These are phyloP conservation scores for Pseudococcus jackbeardsleyi DNA, from an alignment of 2,888 invertebrate genomes.

Conservation along the genomic window DNA sequence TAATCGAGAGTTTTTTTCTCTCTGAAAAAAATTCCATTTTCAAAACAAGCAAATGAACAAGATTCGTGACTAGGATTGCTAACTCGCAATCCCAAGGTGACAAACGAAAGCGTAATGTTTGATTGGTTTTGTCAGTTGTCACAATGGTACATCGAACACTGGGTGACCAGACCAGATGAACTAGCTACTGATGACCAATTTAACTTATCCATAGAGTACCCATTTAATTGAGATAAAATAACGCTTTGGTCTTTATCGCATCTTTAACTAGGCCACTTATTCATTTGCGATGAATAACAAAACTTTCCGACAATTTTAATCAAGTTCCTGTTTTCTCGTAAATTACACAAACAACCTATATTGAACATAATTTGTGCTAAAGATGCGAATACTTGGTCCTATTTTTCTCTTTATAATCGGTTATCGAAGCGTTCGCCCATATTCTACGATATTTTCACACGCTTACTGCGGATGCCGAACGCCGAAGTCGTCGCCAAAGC, in stretches of 20 bases:
- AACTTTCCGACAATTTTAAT: slow-evolving; percentile 2
- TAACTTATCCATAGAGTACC: background rate
- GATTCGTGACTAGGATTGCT: slow-evolving; percentile 19
- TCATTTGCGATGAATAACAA: slow-evolving; percentile 2
- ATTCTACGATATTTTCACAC: slow-evolving; percentile 3
- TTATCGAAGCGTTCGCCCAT: background rate
- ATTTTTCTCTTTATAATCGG: background rate
- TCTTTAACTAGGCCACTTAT: background rate
- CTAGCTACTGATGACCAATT: background rate
- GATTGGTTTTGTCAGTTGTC: background rate
- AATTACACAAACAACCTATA: slow-evolving; percentile 4
- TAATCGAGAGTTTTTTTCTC: background rate
- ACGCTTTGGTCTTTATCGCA: background rate
- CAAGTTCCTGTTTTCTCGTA: background rate
- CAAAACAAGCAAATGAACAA: background rate
- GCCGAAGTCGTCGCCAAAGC: background rate
- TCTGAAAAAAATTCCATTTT: background rate
- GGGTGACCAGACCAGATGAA: background rate
- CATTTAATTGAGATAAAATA: background rate
- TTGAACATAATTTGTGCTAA: background rate
- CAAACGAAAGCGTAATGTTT: slow-evolving; percentile 19
- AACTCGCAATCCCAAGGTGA: background rate
- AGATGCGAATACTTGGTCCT: background rate
- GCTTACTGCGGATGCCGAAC: background rate
- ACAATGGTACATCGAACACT: background rate